Percentiles rank a stretch among this genome's conserved stretches.
Conservation (phyloP, 2,888 invertebrate genomes). For the Patella pellucida region DNA sequence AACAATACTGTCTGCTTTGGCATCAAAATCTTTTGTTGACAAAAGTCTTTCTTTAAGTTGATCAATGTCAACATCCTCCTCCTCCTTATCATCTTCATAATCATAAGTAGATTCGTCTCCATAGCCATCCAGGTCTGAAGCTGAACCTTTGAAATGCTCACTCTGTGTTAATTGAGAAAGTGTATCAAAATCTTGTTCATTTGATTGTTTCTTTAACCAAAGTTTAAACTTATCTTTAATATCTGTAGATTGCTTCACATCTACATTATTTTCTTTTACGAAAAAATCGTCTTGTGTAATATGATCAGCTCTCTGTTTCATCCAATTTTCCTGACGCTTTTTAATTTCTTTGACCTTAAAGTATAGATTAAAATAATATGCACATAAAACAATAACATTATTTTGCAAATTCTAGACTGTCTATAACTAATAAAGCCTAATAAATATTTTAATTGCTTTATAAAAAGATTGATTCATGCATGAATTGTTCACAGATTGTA, state of each 20-base stretch:
- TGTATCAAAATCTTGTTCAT: not conserved
- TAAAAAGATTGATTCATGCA: too few relatives aligned
- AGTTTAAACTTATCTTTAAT: not conserved
- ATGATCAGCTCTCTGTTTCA: constrained; percentile 34
- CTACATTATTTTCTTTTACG: constrained; percentile 16
- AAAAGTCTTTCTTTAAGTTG: constrained; percentile 39
- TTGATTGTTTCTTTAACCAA: not conserved
- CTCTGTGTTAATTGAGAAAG: constrained; percentile 5
- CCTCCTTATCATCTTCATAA: not conserved
- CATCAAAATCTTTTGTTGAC: constrained; percentile 49
- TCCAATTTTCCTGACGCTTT: constrained; percentile 35
- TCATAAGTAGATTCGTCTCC: not conserved
- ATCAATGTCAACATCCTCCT: constrained; percentile 21
- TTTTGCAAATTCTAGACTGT: too few relatives aligned
- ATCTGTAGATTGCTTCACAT: not conserved
- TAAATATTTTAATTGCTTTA: too few relatives aligned
- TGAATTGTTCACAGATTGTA: too few relatives aligned
- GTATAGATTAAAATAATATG: not conserved
- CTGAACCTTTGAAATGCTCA: constrained; percentile 29
- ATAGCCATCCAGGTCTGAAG: constrained; percentile 11
- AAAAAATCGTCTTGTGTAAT: constrained; percentile 28
- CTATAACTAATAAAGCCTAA: too few relatives aligned
- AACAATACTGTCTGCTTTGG: constrained; percentile 51
- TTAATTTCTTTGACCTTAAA: constrained; percentile 35
- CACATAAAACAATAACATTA: not conserved